phyloP scores from a whole-genome alignment of 2,113 vertebrate genomes.

The Addax nasomaculatus region DNA sequence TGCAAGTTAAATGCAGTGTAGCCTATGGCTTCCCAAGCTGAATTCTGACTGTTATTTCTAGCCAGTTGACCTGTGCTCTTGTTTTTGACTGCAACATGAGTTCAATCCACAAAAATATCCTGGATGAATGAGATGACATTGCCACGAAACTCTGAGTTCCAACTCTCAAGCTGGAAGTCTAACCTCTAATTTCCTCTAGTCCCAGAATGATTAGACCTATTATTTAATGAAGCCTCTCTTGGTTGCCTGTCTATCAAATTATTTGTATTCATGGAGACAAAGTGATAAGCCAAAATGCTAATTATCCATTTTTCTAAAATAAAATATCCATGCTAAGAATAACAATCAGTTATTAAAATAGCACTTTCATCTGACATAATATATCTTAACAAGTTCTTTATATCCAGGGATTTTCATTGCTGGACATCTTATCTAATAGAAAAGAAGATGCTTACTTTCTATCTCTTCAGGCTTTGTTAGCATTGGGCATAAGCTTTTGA shows the following conservation, averaged over 20 bases:
- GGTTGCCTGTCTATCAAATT: conserved; percentile 78
- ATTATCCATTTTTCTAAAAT: conserved; percentile 80
- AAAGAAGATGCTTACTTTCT: conserved; percentile 51
- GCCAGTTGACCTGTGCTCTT: conserved; percentile 50
- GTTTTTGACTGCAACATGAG: not conserved
- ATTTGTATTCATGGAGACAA: conserved; percentile 79
- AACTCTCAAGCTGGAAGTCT: conserved; percentile 53
- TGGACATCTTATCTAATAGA: conserved; percentile 63
- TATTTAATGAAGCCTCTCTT: conserved; percentile 81
- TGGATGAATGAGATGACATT: conserved; percentile 30
- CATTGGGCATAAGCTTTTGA: conserved; percentile 26
- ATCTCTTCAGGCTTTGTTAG: not conserved
- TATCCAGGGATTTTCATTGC: conserved; percentile 68
- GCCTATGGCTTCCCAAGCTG: conserved; percentile 26
- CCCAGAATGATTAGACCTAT: conserved; percentile 73
- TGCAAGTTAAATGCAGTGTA: conserved; percentile 38
- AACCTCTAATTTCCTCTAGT: conserved; percentile 74
- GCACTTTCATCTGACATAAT: conserved; percentile 73
- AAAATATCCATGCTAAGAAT: conserved; percentile 77
- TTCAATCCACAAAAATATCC: conserved; percentile 47
- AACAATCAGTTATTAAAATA: conserved; percentile 78
- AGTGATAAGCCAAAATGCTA: conserved; percentile 83
- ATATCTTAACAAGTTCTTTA: conserved; percentile 70
- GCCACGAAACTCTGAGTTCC: not conserved
- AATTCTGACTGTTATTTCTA: conserved; percentile 47